These are phyloP conservation scores for Nipponia nippon DNA, from an alignment of 2,113 vertebrate genomes.

Conservation along the genomic window DNA sequence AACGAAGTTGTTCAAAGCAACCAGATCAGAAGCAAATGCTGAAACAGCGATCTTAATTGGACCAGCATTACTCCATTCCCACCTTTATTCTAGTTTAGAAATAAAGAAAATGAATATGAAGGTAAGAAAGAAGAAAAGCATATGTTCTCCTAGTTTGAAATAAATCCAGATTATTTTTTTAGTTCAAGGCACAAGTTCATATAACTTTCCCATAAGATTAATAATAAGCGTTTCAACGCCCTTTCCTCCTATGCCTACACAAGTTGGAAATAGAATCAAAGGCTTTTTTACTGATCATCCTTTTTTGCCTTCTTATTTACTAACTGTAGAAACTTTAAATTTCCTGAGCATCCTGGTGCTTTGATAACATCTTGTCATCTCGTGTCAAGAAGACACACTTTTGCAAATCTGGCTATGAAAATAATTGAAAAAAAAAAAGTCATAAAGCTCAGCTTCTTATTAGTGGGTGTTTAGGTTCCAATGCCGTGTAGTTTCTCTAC, in stretches of 20 bases:
- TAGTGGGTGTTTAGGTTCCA: background rate
- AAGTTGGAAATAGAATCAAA: background rate
- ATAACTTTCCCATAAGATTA: background rate
- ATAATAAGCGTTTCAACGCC: background rate
- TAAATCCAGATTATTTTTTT: background rate
- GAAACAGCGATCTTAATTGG: background rate
- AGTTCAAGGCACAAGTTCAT: background rate
- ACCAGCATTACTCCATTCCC: background rate
- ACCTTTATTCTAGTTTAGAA: background rate
- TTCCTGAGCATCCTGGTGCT: background rate
- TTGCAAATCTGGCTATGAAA: background rate
- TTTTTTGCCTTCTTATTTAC: background rate
- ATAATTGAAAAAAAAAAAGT: background rate
- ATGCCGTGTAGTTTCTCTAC: background rate
- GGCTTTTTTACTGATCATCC: background rate
- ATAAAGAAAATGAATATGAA: background rate
- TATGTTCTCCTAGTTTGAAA: background rate
- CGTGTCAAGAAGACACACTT: background rate
- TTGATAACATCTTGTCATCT: background rate
- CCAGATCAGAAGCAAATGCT: background rate
- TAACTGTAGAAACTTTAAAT: background rate
- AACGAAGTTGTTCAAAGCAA: background rate
- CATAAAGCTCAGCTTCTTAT: background rate
- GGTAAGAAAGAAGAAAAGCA: background rate
- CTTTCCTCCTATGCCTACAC: background rate